These are phyloP conservation scores for Melanotaenia maccullochi DNA, from an alignment of 2,797 vertebrate genomes.

Conservation along the genomic window DNA sequence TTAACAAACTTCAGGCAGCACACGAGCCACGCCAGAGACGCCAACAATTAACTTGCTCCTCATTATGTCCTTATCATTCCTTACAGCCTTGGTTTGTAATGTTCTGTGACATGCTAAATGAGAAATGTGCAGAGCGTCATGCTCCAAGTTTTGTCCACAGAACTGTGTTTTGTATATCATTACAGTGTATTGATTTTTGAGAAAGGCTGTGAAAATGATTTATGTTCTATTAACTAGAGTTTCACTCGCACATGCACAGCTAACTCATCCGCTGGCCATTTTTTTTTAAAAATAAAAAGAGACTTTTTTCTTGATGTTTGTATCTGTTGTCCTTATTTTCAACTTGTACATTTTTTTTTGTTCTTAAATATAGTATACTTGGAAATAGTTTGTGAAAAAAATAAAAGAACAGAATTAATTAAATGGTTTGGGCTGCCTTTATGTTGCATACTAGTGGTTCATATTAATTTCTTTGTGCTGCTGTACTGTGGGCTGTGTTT, in stretches of 20 bases:
- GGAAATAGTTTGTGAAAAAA: conserved; percentile 13
- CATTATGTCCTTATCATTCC: conserved; percentile 68
- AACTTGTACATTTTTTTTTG: neutral
- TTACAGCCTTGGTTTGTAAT: conserved; percentile 59
- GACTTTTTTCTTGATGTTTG: conserved; percentile 71
- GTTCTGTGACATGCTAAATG: conserved; percentile 63
- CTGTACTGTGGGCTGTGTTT: conserved; percentile 39
- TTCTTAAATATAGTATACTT: conserved; percentile 18
- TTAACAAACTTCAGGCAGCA: conserved; percentile 72
- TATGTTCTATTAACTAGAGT: conserved; percentile 84
- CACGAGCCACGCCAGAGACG: conserved; percentile 59
- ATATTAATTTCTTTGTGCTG: conserved; percentile 37
- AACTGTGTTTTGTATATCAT: conserved; percentile 79
- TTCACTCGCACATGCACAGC: conserved; percentile 89
- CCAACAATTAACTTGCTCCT: conserved; percentile 48
- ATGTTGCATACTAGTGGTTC: conserved; percentile 32
- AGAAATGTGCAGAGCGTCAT: conserved; percentile 33
- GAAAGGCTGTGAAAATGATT: conserved; percentile 81
- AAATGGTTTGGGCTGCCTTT: conserved; percentile 22
- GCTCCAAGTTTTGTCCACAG: conserved; percentile 64
- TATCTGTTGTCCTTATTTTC: conserved; percentile 57
- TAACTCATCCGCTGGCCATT: conserved; percentile 92
- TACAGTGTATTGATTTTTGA: conserved; percentile 81
- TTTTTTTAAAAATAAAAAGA: conserved; percentile 76
- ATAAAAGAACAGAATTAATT: conserved; percentile 8